Base-by-base conservation (phyloP, 1,140 invertebrate genomes). In the Heliconius hermathena region DNA sequence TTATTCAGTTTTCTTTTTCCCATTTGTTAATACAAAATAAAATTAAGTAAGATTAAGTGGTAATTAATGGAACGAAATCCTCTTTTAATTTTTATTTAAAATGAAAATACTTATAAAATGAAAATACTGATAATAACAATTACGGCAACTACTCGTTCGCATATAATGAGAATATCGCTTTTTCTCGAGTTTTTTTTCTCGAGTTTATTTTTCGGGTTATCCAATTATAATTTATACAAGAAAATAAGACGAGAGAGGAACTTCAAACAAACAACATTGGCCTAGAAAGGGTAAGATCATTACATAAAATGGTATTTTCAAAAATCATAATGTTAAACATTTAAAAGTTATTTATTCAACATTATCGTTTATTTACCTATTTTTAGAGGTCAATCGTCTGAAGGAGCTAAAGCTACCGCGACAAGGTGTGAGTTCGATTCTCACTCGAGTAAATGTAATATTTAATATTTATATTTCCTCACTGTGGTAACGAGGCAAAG, bases 141-240 rank as follows among this genome's bases (percentile, higher is more conserved):
- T 66, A 66, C 9, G 60, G 9, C 22, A 60, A 60, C 54, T 60
- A 60, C 54, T 60, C n/a, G n/a, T 60, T 57, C 54, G 22, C n/a
- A 57, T 57, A 57, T 57, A 33, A 73, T 76, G 76, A 80, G 71
- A 76, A 66, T 73, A 76, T 54, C 20, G 54, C 49, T 29, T 76
- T 49, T 54, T 46, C 36, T 60, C 57, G 74, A 54, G 54, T 52
- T 71, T 83, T 73, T 46, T 57, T 75, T n/a, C n/a, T n/a, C n/a
- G n/a, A n/a, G n/a, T n/a, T 78, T 83, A 74, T 81, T 46, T 79
- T 77, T 80, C 49, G 60, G 71, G 79, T 81, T 79, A 81, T 79
- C 57, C 78, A 75, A 77, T 74, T 83, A 81, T 79, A 83, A 46
- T 46, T 46, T 46, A 46, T 46, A 83, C 20, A 60, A 22, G 9